Evolutionary conservation across 1,140 invertebrate species (phyloP).

Genomic region (Drosophila repletoides): DNA sequence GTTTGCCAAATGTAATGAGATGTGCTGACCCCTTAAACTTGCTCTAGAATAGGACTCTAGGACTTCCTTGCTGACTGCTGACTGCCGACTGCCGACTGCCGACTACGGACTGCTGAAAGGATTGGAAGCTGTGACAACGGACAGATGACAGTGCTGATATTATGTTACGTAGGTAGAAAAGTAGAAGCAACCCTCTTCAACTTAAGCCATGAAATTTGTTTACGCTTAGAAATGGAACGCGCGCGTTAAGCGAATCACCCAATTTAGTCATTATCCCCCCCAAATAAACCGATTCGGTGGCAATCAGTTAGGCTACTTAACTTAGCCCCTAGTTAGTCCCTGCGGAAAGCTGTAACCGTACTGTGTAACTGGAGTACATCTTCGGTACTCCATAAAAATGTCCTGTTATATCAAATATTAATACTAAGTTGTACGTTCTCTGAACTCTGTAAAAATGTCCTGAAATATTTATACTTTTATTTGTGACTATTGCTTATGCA

Average conservation of each 20-base stretch:
- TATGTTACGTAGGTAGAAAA: not conserved
- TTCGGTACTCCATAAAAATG: too few relatives aligned
- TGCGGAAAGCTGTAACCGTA: too few relatives aligned
- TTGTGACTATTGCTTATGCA: too few relatives aligned
- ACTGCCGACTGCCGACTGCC: not conserved
- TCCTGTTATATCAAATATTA: too few relatives aligned
- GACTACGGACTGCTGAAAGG: slow-evolving; percentile 10
- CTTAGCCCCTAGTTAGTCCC: too few relatives aligned
- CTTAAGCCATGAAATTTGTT: slow-evolving; percentile 33
- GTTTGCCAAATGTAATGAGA: slow-evolving; percentile 64
- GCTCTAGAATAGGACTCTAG: slow-evolving; percentile 2
- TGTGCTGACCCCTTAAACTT: slow-evolving; percentile 73
- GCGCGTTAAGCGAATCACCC: slow-evolving; percentile 23
- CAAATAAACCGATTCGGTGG: slow-evolving; percentile 1
- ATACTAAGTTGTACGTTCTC: too few relatives aligned
- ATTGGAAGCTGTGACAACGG: not conserved
- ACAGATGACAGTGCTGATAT: slow-evolving; percentile 30
- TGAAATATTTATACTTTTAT: too few relatives aligned
- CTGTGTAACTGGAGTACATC: too few relatives aligned
- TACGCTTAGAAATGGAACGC: slow-evolving; percentile 11
- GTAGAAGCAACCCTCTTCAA: slow-evolving; percentile 34
- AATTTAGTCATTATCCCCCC: slow-evolving; percentile 27
- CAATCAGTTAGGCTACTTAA: not conserved
- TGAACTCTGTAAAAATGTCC: too few relatives aligned
- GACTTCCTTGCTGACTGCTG: not conserved